Base-by-base conservation (phyloP, 2,888 invertebrate genomes). In the Chironomus tentans region DNA sequence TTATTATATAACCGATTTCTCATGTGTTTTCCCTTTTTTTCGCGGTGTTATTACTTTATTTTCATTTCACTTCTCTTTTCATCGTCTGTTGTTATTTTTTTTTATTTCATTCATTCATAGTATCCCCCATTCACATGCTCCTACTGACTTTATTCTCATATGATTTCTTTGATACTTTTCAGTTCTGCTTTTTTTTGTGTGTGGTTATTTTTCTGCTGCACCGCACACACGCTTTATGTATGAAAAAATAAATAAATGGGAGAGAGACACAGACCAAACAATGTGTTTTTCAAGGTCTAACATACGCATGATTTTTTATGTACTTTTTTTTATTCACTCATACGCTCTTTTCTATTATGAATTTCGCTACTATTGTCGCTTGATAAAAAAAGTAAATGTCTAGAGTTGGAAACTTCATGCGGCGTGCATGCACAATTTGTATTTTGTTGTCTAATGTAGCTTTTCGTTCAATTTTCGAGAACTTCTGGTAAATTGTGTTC, bases 241-340 rank as follows among this genome's bases (percentile, higher is more conserved):
- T n/a, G 5, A 28, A 28, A 28, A 28, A 28, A 28, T 28, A 28
- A 28, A 28, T 4, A 5, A 3, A 5, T 4, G 28, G 1, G 28
- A 56, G 15, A 56, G 15, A 56, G 56, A 56, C 38, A 38, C 38
- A 38, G 38, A 38, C 38, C 38, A 38, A 38, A 38, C 38, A 38
- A 38, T 38, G 38, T 38, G 38, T 10, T 46, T 68, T 73, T 74
- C 74, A 74, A 74, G 74, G 74, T 74, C 73, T 73, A 38, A 56
- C 15, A 56, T 56, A 56, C 56, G 56, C 56, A 56, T 56, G 56
- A 56, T 56, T 21, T 65, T 24, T 65, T 65, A 13, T 65, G 21
- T 13, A 21, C 22, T 13, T 21, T 65, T 65, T 56, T 56, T 56
- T 15, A 15, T 13, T 13, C 50, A 56, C 18, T 15, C 56, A 4